Conservation (phyloP, 2,888 invertebrate species). For the Uropetala carovei region DNA sequence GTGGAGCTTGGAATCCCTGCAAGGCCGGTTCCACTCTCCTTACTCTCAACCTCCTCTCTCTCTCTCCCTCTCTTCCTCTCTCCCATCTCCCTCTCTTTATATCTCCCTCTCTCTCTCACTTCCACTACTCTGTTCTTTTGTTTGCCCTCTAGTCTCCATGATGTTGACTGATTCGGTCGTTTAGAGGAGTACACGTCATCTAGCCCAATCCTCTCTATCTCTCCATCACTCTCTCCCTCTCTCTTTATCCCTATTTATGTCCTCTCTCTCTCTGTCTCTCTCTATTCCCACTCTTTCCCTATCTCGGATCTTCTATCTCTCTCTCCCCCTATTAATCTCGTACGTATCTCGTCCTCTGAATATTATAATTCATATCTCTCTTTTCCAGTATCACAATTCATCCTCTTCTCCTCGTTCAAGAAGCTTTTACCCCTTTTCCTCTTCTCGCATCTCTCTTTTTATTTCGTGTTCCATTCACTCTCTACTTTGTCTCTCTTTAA, state of each 20-base stretch:
- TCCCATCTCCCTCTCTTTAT: not conserved
- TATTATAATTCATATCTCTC: no score
- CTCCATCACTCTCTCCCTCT: not conserved
- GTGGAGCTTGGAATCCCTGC: not conserved
- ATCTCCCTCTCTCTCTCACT: not conserved
- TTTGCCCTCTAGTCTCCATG: not conserved
- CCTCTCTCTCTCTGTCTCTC: not conserved
- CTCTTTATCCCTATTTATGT: no score
- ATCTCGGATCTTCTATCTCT: not conserved
- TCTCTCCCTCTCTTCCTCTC: not conserved
- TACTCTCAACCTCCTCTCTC: not conserved
- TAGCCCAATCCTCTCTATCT: not conserved
- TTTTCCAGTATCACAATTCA: no score
- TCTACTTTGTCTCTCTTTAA: no score
- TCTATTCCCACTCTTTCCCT: not conserved
- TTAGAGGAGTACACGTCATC: not conserved
- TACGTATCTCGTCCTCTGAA: no score
- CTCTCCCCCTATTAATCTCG: no score
- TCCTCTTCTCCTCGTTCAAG: no score
- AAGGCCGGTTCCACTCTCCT: not conserved
- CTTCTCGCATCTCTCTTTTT: no score
- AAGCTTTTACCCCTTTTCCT: no score
- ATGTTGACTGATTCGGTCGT: slow-evolving; percentile 1
- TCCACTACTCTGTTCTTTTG: not conserved
- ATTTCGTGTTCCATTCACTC: no score